A percentile compares a stretch with the other conserved stretches of the same genome.
Conservation (phyloP, 2,797 vertebrate genomes). For the Oreochromis mossambicus region DNA sequence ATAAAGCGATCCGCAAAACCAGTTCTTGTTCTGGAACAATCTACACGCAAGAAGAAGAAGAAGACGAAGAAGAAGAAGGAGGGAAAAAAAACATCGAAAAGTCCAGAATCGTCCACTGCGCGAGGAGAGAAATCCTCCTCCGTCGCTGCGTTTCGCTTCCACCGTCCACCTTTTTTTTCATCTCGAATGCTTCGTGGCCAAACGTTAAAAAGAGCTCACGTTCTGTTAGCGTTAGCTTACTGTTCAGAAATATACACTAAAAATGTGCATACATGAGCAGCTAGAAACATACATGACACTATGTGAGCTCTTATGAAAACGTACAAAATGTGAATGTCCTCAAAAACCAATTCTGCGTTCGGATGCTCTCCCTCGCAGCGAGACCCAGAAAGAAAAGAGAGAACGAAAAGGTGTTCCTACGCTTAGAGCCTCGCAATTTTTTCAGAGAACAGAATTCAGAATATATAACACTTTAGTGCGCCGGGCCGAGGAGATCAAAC, state of each 20-base stretch:
- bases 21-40: conserved; percentile 90
- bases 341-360: conserved; percentile 91
- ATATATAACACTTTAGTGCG: conserved; percentile 91
- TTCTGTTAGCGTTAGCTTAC: conserved; percentile 86
- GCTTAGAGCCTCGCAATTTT: conserved; percentile 82
- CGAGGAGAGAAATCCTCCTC: conserved; percentile 72
- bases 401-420: conserved; percentile 72
- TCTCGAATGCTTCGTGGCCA: conserved; percentile 87
- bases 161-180: conserved; percentile 77
- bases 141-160: conserved; percentile 50
- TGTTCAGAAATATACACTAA: conserved; percentile 97
- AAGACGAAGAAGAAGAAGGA: conserved; percentile 25
- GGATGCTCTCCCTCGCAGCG: conserved; percentile 83
- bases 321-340: conserved; percentile 98
- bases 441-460: conserved; percentile 84
- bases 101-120: conserved; percentile 48
- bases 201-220: conserved; percentile 90
- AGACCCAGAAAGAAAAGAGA: conserved; percentile 81
- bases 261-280: conserved; percentile 97
- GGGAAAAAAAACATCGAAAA: conserved; percentile 43
- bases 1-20: conserved; percentile 90
- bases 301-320: conserved; percentile 98
- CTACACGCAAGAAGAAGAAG: conserved; percentile 79
- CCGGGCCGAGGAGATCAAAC: conserved; percentile 81
- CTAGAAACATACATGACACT: conserved; percentile 97